Evolutionary conservation across 1,140 invertebrate species (phyloP).

Genomic region (Drosophila biarmipes): DNA sequence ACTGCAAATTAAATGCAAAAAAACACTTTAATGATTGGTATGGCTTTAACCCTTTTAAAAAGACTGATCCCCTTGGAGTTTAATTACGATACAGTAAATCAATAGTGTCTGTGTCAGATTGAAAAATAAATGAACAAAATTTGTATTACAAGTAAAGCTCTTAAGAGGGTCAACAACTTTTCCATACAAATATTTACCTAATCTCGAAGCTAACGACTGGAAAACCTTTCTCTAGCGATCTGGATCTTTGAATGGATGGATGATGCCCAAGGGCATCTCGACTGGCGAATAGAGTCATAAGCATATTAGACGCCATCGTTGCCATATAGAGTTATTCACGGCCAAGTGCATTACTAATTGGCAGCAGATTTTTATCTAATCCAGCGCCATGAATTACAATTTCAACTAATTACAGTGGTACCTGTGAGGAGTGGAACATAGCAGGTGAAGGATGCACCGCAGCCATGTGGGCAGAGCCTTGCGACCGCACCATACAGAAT

Average conservation of each 20-base stretch:
- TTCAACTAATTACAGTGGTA: slow-evolving; percentile 76
- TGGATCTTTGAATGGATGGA: slow-evolving; percentile 10
- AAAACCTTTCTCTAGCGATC: neutral
- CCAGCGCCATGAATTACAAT: slow-evolving; percentile 80
- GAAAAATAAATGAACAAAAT: neutral
- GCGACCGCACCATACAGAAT: neutral
- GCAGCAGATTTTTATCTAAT: slow-evolving; percentile 81
- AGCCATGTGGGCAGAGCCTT: slow-evolving; percentile 40
- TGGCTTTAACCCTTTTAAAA: neutral
- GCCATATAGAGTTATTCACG: slow-evolving; percentile 69
- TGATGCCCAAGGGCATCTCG: slow-evolving; percentile 2
- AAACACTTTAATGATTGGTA: slow-evolving; percentile 17
- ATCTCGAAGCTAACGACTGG: neutral
- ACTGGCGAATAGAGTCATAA: slow-evolving; percentile 61
- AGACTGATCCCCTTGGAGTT: neutral
- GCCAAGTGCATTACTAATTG: slow-evolving; percentile 76
- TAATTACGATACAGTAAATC: neutral
- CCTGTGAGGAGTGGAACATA: slow-evolving; percentile 39
- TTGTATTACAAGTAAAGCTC: too few species aligned
- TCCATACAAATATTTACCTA: neutral
- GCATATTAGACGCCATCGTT: slow-evolving; percentile 48
- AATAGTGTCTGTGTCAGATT: too few species aligned
- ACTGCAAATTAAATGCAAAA: slow-evolving; percentile 38
- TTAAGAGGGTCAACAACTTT: neutral
- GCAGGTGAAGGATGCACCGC: slow-evolving; percentile 37